These are phyloP conservation scores for Cosmia trapezina DNA, from an alignment of 2,888 invertebrate genomes.

Conservation along the genomic window DNA sequence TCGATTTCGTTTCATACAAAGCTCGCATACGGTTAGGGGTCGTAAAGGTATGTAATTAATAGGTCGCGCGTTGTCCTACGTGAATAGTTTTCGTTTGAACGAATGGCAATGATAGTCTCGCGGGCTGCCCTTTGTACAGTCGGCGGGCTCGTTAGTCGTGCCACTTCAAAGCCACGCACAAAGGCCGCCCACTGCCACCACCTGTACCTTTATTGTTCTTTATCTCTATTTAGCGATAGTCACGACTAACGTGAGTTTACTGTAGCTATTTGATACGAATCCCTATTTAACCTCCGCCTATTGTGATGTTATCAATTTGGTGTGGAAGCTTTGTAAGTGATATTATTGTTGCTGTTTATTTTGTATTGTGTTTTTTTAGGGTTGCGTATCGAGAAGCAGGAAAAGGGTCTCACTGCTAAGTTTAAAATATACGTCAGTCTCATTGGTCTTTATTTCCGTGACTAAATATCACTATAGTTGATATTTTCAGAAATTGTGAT, in stretches of 20 bases:
- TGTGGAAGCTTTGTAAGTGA: conserved; percentile 36
- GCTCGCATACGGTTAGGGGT: conserved; percentile 29
- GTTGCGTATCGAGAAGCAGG: neutral
- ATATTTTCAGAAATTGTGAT: neutral
- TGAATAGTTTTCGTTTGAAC: conserved; percentile 69
- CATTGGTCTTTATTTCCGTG: neutral
- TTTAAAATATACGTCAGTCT: no score
- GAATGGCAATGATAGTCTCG: conserved; percentile 70
- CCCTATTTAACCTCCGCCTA: conserved; percentile 49
- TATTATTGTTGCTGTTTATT: conserved; percentile 25
- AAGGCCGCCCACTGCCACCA: conserved; percentile 57
- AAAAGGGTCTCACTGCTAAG: neutral
- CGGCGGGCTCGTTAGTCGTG: conserved; percentile 75
- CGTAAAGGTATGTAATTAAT: conserved; percentile 64
- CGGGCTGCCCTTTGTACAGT: conserved; percentile 72
- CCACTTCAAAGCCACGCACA: conserved; percentile 75
- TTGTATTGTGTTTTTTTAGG: conserved; percentile 13
- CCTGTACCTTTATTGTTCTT: conserved; percentile 70
- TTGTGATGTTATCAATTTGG: conserved; percentile 51
- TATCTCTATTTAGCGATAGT: conserved; percentile 66
- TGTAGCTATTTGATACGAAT: conserved; percentile 51
- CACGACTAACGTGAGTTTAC: conserved; percentile 46
- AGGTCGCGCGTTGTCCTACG: conserved; percentile 53
- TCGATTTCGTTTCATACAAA: conserved; percentile 38
- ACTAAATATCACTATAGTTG: neutral